Base-by-base conservation (phyloP, 2,888 invertebrate genomes). In the Clunio marinus region DNA sequence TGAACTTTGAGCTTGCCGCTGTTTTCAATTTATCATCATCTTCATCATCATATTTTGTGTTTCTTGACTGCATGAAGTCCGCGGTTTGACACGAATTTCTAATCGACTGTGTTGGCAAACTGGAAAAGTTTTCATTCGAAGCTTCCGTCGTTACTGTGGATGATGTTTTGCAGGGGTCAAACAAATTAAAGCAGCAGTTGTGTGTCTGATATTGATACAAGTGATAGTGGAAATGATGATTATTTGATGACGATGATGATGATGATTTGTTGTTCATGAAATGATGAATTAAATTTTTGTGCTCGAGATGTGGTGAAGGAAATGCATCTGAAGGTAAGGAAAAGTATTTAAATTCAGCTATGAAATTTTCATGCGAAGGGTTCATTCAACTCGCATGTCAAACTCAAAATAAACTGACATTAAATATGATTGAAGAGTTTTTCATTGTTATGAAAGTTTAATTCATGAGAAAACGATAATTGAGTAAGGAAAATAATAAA, bases 211-310 rank as follows among this genome's bases (percentile, higher is more conserved):
- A 69, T 35, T 69, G 69, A 69, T 60, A 60, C 46, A 69, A 60
- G 46, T 68, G 68, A 27, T 68, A 68, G 41, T 68, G 68, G 22
- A 58, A 58, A 58, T 68, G 68, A 58, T 68, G 57, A 45, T 68
- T 68, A 41, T 22, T 55, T 27, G 55, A 66, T 32, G 66, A 35
- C 55, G 55, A 51, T 35, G 63, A 25, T 15, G 62, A 45, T 62
- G 62, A 25, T 17, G 22, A 55, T 58, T 68, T 68, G 55, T 28
- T 55, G 35, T 24, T 57, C 58, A 68, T 68, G 68, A 68, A 68
- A 41, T 68, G 68, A 68, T 68, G 58, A 17, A 68, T 41, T 8
- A 57, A 28, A 68, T 68, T 57, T 17, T 68, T 24, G 46, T 66
- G 66, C 57, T 28, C 28, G 58, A 2, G 8, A 25, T 24, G 58